These are phyloP conservation scores for Argynnis bischoffii DNA, from an alignment of 2,888 invertebrate species.

Conservation along the genomic window DNA sequence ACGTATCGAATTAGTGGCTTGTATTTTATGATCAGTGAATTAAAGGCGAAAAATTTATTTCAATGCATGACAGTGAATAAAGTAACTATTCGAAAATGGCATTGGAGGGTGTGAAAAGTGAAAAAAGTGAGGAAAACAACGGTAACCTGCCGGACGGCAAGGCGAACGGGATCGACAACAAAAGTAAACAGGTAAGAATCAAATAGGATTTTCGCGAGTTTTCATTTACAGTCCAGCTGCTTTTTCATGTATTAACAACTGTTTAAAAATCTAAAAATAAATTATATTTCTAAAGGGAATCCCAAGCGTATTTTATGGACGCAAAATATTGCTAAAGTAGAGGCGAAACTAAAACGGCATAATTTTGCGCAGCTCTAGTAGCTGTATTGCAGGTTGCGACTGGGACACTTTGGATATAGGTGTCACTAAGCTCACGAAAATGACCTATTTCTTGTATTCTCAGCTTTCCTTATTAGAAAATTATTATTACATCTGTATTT, in stretches of 20 bases:
- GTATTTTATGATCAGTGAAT: conserved; percentile 63
- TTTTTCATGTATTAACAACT: not conserved
- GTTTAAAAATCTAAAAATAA: not conserved
- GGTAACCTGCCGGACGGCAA: conserved; percentile 77
- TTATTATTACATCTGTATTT: not conserved
- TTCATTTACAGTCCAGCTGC: conserved; percentile 32
- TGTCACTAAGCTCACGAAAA: conserved; percentile 66
- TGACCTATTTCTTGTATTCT: conserved; percentile 69
- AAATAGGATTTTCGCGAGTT: conserved; percentile 48
- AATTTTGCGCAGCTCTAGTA: conserved; percentile 64
- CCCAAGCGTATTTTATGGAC: not conserved
- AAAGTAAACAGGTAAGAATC: conserved; percentile 80
- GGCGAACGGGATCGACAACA: conserved; percentile 82
- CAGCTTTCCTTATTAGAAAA: conserved; percentile 26
- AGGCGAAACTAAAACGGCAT: conserved; percentile 44
- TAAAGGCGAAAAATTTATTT: conserved; percentile 54
- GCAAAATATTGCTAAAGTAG: conserved; percentile 13
- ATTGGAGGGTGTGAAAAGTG: conserved; percentile 81
- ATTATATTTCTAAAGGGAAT: not conserved
- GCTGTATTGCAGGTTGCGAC: conserved; percentile 47
- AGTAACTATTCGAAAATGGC: conserved; percentile 73
- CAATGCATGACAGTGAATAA: conserved; percentile 78
- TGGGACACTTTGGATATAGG: conserved; percentile 58
- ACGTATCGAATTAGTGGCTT: conserved; percentile 71
- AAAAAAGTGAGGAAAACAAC: conserved; percentile 80